Percentiles rank a stretch among this genome's conserved stretches.
Conservation (phyloP, 1,140 invertebrate species). For the Papilio helenus region DNA sequence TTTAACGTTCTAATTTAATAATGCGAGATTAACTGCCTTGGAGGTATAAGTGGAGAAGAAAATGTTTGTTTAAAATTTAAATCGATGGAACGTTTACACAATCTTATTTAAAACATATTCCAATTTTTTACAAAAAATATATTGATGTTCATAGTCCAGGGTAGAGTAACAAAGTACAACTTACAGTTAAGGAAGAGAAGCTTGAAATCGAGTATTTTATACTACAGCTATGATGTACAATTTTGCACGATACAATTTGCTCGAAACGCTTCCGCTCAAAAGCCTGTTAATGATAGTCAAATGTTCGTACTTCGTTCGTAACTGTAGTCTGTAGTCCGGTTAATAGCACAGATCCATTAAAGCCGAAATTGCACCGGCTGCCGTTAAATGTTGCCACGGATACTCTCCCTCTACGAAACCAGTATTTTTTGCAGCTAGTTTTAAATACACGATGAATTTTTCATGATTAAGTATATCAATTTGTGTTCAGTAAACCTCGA, state of each 20-base stretch:
- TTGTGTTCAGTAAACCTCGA: neutral
- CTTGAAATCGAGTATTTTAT: neutral
- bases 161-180: too few relatives aligned
- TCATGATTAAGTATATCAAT: neutral
- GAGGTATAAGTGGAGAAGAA: neutral
- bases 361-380: neutral
- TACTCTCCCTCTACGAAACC: neutral
- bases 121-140: too few relatives aligned
- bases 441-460: neutral
- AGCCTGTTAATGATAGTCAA: neutral
- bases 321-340: neutral
- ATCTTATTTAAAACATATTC: too few relatives aligned
- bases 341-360: constrained; percentile 17
- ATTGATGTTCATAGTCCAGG: too few relatives aligned
- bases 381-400: neutral
- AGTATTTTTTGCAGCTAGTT: neutral
- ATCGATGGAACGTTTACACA: too few relatives aligned
- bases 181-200: too few relatives aligned
- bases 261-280: neutral
- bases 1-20: constrained; percentile 12
- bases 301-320: constrained; percentile 7
- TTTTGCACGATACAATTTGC: neutral
- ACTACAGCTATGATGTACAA: neutral
- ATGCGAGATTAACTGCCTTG: neutral
- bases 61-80: neutral